phyloP scores from a whole-genome alignment of 2,797 vertebrate genomes.

The Arctocebus calabarensis region DNA sequence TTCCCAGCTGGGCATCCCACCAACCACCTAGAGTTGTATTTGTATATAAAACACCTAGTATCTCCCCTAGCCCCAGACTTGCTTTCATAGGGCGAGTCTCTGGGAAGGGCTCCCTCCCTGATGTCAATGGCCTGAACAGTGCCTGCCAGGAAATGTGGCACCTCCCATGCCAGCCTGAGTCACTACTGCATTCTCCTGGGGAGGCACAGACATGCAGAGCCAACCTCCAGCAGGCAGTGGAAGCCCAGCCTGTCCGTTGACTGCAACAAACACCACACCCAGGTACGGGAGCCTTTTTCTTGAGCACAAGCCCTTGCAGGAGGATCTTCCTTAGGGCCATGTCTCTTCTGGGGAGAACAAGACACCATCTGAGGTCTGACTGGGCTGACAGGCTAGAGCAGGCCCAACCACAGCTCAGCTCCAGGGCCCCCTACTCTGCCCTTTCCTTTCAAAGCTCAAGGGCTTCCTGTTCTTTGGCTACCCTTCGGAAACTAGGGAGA shows the following conservation, averaged over 20 bases:
- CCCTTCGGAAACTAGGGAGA: background rate
- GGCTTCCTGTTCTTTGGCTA: background rate
- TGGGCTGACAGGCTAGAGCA: no score
- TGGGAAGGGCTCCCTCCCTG: background rate
- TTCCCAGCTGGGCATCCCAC: background rate
- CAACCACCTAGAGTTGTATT: background rate
- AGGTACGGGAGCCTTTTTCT: slow-evolving; percentile 71
- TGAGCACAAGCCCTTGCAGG: slow-evolving; percentile 78
- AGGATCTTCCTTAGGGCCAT: slow-evolving; percentile 76
- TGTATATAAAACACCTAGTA: background rate
- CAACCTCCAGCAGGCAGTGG: slow-evolving; percentile 63
- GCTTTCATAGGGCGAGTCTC: background rate
- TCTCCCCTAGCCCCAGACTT: background rate
- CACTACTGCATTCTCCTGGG: slow-evolving; percentile 68
- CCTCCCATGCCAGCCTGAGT: slow-evolving; percentile 73
- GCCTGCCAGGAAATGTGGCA: slow-evolving; percentile 65
- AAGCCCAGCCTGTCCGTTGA: slow-evolving; percentile 66
- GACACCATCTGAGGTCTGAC: background rate
- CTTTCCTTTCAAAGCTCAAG: background rate
- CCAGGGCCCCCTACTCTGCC: background rate
- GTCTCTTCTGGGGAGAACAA: slow-evolving; percentile 63
- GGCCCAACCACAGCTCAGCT: slow-evolving; percentile 61
- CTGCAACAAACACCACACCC: slow-evolving; percentile 64
- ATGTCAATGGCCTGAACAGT: background rate
- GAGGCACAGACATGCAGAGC: slow-evolving; percentile 77